Conservation (phyloP, 2,888 invertebrate species). For the Dolichopus griseipennis region DNA sequence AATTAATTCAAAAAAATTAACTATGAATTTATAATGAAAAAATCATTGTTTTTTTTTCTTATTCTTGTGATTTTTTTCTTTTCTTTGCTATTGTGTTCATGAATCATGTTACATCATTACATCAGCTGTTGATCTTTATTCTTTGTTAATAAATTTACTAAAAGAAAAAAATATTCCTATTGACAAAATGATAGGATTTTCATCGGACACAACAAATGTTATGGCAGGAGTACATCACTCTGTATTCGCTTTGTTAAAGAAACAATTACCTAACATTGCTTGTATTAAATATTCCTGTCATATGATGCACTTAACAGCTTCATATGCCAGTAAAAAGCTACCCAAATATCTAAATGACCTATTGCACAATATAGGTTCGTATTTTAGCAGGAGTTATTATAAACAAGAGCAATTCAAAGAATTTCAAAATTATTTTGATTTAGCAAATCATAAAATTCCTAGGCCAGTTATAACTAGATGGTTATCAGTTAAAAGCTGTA, state of each 20-base stretch:
- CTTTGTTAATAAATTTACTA: no score
- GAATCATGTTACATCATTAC: no score
- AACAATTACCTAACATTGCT: constrained; percentile 4
- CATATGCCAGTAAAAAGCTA: constrained; percentile 9
- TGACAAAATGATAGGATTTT: no score
- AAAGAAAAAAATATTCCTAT: no score
- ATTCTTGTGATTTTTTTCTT: no score
- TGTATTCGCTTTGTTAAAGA: constrained; percentile 13
- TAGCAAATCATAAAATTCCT: constrained; percentile 9
- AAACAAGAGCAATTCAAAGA: constrained; percentile 8
- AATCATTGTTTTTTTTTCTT: no score
- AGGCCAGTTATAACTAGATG: neutral
- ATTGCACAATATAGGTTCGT: neutral
- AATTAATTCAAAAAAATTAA: no score
- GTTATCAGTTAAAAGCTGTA: no score
- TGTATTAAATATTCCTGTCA: constrained; percentile 9
- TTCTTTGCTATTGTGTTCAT: no score
- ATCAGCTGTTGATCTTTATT: no score
- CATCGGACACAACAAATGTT: constrained; percentile 12
- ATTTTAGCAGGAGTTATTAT: constrained; percentile 9
- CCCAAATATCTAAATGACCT: constrained; percentile 5
- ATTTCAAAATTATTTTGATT: constrained; percentile 11
- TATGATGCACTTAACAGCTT: no score
- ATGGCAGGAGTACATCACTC: constrained; percentile 12
- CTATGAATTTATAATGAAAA: no score